Conservation (phyloP, 1,140 invertebrate genomes). For the Cotesia glomerata region DNA sequence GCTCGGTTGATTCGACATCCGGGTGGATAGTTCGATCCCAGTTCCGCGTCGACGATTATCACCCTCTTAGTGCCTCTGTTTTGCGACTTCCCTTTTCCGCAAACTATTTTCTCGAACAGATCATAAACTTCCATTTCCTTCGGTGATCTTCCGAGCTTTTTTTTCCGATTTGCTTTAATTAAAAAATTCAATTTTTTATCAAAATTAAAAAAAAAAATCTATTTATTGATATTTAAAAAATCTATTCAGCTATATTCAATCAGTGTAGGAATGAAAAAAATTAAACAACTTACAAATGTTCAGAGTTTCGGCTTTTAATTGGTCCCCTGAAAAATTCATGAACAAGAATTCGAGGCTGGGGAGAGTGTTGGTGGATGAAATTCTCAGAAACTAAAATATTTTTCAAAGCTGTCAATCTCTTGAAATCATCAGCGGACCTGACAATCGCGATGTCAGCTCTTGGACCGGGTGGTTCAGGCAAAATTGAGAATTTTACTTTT, state of each 20-base stretch:
- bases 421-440: background rate
- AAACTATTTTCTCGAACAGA: slow-evolving; percentile 14
- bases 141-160: background rate
- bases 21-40: slow-evolving; percentile 34
- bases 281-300: too few species aligned
- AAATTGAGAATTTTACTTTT: slow-evolving; percentile 39
- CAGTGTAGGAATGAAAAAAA: too few species aligned
- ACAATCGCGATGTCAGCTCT: slow-evolving; percentile 39
- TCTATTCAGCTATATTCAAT: too few species aligned
- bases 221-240: too few species aligned
- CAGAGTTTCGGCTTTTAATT: too few species aligned
- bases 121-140: slow-evolving; percentile 15
- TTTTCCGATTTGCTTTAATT: too few species aligned
- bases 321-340: background rate
- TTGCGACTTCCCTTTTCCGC: slow-evolving; percentile 24
- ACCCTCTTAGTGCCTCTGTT: slow-evolving; percentile 19
- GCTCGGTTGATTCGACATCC: slow-evolving; percentile 26
- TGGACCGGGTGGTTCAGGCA: slow-evolving; percentile 43
- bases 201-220: too few species aligned
- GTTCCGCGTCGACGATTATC: slow-evolving; percentile 27
- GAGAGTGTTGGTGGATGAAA: background rate
- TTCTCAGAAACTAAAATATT: background rate
- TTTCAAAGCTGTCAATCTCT: background rate
- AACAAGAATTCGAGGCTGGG: background rate
- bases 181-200: too few species aligned